phyloP scores from a whole-genome alignment of 2,797 vertebrate species.

The Sitta carolinensis region DNA sequence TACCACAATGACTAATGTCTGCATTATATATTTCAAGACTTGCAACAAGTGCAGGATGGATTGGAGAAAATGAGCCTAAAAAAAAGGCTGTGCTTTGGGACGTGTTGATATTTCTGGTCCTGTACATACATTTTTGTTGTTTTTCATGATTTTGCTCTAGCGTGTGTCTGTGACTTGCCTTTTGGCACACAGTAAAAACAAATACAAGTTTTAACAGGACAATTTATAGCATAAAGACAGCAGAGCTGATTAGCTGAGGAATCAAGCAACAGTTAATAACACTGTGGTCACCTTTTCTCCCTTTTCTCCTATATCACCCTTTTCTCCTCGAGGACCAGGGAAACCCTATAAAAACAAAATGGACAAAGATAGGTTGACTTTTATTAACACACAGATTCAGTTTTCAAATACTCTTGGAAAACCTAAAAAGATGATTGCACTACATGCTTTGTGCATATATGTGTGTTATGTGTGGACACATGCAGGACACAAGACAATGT shows the following conservation, averaged over 20 bases:
- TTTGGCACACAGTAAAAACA: conserved; percentile 73
- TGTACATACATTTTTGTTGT: background rate
- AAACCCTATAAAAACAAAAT: conserved; percentile 90
- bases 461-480: background rate
- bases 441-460: background rate
- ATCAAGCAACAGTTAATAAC: conserved; percentile 47
- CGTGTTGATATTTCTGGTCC: background rate
- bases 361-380: conserved; percentile 72
- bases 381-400: background rate
- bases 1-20: background rate
- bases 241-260: conserved; percentile 43
- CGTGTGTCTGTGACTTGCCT: conserved; percentile 4
- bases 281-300: conserved; percentile 95
- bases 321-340: conserved; percentile 95
- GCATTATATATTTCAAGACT: background rate
- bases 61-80: background rate
- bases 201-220: background rate
- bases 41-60: background rate
- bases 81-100: background rate
- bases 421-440: background rate
- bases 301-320: conserved; percentile 96
- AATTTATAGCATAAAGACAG: conserved; percentile 4
- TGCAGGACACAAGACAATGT: background rate
- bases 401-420: conserved; percentile 17
- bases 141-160: background rate